Base-by-base conservation (phyloP, 2,113 vertebrate species). In the Corydoras sp. region DNA sequence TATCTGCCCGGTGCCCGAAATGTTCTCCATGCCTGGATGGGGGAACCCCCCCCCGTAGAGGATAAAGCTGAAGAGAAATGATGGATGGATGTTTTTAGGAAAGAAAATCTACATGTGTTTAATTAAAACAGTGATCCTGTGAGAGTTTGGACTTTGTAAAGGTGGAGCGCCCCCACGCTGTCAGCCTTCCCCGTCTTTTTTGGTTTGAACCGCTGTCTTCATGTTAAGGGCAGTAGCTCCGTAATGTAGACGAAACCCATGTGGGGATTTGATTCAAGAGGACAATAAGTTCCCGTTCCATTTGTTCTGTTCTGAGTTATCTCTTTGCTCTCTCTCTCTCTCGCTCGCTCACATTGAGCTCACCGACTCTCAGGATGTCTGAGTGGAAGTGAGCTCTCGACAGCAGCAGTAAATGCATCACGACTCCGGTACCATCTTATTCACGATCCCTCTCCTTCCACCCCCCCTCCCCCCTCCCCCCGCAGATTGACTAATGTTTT, bases 381-480 rank as follows among this genome's bases (percentile, higher is more conserved):
- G 74, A 81, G 79, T 81, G 80, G 76, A 83, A 83, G 82, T 53
- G 75, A 82, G 79, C 72, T 77, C 78, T 79, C 79, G 79, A 82
- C 81, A 81, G 77, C 74, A 54, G 78, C 74, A 79, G 78, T 81
- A 79, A 73, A 84, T 81, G 76, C 80, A 81, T 73, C 74, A 71
- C 73, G 81, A 78, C 69, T 78, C 69, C 48, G 63, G 58, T 69
- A 48, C 53, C 56, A 15, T 54, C 74, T 74, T 51, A 68, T 62
- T 70, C 60, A 59, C 24, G 32, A 58, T 56, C 32, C 29, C 12
- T 60, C 63, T 18, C 53, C 58, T 30, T 56, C 74, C n/a, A 55
- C 65, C 56, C 35, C 49, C 61, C 73, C 61, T 70, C 18, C 61
- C 12, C 53, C 53, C 12, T 15, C 51, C 59, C 24, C n/a, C 31